Evolutionary conservation across 2,113 vertebrate species (phyloP).

Genomic region (Acinonyx jubatus): DNA sequence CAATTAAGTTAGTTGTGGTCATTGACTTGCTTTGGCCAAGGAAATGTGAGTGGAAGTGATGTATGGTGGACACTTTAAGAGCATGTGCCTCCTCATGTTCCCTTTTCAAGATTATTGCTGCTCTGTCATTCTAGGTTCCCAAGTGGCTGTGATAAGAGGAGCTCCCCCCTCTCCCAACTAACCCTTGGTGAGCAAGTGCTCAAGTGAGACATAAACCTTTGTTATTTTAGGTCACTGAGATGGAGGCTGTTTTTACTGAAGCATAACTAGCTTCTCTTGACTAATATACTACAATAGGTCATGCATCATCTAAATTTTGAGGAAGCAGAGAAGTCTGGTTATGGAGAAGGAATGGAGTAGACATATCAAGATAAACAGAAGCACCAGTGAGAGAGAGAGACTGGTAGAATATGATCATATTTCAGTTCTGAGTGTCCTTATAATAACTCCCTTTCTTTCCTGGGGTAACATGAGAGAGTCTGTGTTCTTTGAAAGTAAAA

Average conservation of each 20-base stretch:
- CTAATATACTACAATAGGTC: not conserved
- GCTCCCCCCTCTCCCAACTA: not conserved
- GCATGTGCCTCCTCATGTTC: not conserved
- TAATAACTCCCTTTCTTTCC: not conserved
- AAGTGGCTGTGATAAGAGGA: not conserved
- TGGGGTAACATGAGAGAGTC: not conserved
- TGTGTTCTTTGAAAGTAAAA: not conserved
- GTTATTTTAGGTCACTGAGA: not conserved
- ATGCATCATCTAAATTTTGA: not conserved
- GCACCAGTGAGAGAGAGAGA: not conserved
- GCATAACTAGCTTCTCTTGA: not conserved
- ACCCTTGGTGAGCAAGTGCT: not conserved
- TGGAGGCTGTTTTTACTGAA: constrained; percentile 1
- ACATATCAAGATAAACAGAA: not conserved
- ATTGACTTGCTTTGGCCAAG: not conserved
- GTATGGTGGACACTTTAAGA: not conserved
- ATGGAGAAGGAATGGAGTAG: not conserved
- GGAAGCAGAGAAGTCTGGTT: not conserved
- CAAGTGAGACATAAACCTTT: not conserved
- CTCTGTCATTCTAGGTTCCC: not conserved
- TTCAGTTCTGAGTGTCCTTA: not conserved
- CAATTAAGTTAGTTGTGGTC: not conserved
- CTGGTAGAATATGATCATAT: not conserved
- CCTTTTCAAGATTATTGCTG: constrained; percentile 7
- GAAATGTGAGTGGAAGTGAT: not conserved